Evolutionary conservation across 2,888 invertebrate species (phyloP).

Genomic region (Drosophila stalkeri): DNA sequence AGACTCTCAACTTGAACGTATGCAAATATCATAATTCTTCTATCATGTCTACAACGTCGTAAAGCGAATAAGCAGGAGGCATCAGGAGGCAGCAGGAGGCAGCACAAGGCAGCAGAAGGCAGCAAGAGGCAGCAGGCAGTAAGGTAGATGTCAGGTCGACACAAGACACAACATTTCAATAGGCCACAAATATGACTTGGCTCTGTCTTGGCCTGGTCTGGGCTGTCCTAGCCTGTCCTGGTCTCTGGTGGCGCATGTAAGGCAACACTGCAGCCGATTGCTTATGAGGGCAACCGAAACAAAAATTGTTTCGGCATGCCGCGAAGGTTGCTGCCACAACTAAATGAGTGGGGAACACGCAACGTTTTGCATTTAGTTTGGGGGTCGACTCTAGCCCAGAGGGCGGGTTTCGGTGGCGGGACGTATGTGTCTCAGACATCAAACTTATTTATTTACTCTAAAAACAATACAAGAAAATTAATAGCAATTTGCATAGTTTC

Average conservation of each 20-base stretch:
- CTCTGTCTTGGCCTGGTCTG: constrained; percentile 6
- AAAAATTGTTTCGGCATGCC: constrained; percentile 76
- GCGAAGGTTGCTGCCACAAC: constrained; percentile 66
- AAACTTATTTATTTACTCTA: constrained; percentile 79
- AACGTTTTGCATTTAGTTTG: constrained; percentile 40
- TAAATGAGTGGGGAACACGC: constrained; percentile 71
- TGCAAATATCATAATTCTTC: constrained; percentile 75
- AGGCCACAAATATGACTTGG: constrained; percentile 50
- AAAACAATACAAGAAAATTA: constrained; percentile 79
- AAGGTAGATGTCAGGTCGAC: constrained; percentile 49
- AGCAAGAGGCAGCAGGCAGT: not conserved
- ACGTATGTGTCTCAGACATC: constrained; percentile 50
- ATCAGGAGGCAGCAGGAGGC: constrained; percentile 14
- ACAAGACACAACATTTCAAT: constrained; percentile 37
- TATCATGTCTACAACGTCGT: constrained; percentile 60
- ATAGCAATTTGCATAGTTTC: constrained; percentile 78
- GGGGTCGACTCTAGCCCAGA: too few species aligned
- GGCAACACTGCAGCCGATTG: constrained; percentile 49
- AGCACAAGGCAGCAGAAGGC: constrained; percentile 20
- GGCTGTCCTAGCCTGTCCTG: not conserved
- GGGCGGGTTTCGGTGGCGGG: not conserved
- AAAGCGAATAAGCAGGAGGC: constrained; percentile 35
- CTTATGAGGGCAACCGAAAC: constrained; percentile 69
- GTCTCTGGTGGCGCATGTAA: constrained; percentile 24
- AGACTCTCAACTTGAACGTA: constrained; percentile 66